Conservation (phyloP, 2,113 vertebrate species). For the Solea senegalensis region DNA sequence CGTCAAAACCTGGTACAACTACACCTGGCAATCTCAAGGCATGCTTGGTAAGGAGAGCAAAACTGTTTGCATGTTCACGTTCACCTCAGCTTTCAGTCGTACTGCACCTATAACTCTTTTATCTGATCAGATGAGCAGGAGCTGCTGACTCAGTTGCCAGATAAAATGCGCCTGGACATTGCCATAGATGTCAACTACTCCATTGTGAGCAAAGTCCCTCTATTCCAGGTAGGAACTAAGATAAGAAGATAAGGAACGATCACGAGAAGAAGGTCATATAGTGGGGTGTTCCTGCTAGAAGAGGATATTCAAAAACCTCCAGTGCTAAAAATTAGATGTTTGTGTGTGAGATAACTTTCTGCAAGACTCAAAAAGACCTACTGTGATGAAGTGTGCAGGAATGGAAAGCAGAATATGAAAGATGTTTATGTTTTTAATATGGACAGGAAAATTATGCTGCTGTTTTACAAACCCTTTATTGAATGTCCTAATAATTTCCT, state of each 20-base stretch:
- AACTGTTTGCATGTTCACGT: background rate
- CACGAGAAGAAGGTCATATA: too few relatives aligned
- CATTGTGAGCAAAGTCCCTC: conserved; percentile 95
- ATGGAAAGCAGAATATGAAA: too few relatives aligned
- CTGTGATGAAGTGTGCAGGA: too few relatives aligned
- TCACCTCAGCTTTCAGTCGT: background rate
- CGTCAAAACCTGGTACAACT: conserved; percentile 97
- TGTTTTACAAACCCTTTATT: too few relatives aligned
- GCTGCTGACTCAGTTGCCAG: conserved; percentile 91
- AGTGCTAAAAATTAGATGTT: background rate
- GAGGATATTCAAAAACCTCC: background rate
- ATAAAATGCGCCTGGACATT: conserved; percentile 96
- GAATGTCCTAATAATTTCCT: too few relatives aligned
- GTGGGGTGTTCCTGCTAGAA: background rate
- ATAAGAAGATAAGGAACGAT: too few relatives aligned
- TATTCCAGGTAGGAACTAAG: conserved; percentile 89
- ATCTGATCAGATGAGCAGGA: conserved; percentile 88
- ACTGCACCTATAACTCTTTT: background rate
- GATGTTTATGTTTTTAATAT: too few relatives aligned
- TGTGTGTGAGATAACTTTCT: background rate
- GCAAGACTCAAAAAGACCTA: too few relatives aligned
- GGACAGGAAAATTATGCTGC: too few relatives aligned
- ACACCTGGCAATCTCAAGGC: conserved; percentile 97
- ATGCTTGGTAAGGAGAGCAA: conserved; percentile 92
- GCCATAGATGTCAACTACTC: conserved; percentile 93